Conservation (phyloP, 2,113 vertebrate genomes). For the Larimichthys crocea region DNA sequence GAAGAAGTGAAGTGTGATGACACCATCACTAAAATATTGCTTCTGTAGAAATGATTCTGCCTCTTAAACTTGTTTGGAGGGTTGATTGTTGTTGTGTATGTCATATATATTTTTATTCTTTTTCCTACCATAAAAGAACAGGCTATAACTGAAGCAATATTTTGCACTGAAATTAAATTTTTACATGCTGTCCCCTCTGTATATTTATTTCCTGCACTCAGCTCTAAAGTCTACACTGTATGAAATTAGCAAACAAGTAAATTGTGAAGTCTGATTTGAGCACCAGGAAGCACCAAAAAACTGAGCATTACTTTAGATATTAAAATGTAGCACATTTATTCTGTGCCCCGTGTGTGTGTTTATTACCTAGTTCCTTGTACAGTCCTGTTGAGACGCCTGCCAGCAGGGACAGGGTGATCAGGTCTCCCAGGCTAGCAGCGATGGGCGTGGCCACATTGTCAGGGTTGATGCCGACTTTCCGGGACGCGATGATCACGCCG, state of each 20-base stretch:
- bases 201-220: neutral
- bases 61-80: neutral
- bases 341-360: neutral
- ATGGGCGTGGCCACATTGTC: constrained; percentile 98
- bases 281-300: neutral
- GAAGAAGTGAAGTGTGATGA: neutral
- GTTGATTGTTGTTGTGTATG: neutral
- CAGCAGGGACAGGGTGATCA: constrained; percentile 96
- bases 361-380: constrained; percentile 91
- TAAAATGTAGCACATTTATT: neutral
- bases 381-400: constrained; percentile 97
- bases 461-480: constrained; percentile 97
- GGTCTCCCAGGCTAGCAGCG: constrained; percentile 96
- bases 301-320: neutral
- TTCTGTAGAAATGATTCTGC: neutral
- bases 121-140: too few species aligned
- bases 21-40: neutral
- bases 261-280: neutral
- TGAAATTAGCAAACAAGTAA: neutral
- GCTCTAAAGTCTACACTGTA: neutral
- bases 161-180: neutral
- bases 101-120: too few species aligned
- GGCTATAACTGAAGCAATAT: neutral
- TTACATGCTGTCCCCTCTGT: neutral
- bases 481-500: constrained; percentile 95